Conservation (phyloP, 2,888 invertebrate species). For the Acanthosoma haemorrhoidale region DNA sequence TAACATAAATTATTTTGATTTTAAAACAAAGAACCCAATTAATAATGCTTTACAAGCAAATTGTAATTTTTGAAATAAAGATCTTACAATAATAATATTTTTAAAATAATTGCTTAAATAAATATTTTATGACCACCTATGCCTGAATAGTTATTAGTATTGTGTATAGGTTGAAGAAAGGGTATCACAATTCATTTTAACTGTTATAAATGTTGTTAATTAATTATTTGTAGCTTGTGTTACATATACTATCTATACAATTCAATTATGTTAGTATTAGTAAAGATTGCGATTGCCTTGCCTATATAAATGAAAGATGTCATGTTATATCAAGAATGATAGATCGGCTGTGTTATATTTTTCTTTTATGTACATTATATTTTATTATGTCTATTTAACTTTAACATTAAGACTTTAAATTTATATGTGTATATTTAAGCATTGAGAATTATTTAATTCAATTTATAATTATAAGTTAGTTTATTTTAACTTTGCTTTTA, state of each 20-base stretch:
- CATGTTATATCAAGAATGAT: no score
- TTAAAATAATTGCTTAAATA: no score
- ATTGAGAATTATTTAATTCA: neutral
- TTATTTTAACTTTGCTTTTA: neutral
- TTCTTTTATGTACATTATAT: constrained; percentile 4
- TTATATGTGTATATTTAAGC: neutral
- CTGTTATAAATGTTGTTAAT: neutral
- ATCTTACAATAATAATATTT: no score
- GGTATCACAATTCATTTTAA: neutral
- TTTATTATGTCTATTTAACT: neutral
- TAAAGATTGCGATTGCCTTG: neutral
- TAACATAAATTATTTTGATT: no score
- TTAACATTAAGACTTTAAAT: constrained; percentile 9
- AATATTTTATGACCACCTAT: no score
- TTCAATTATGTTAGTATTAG: neutral
- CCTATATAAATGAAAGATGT: neutral
- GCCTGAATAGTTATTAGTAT: no score
- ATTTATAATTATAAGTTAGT: neutral
- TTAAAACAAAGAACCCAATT: no score
- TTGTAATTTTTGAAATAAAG: no score
- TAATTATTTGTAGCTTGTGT: neutral
- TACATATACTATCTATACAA: neutral
- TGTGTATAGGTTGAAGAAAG: neutral
- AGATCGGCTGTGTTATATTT: constrained; percentile 5
- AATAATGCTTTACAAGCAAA: no score